These are phyloP conservation scores for Syritta pipiens DNA, from an alignment of 2,888 invertebrate species.

Conservation along the genomic window DNA sequence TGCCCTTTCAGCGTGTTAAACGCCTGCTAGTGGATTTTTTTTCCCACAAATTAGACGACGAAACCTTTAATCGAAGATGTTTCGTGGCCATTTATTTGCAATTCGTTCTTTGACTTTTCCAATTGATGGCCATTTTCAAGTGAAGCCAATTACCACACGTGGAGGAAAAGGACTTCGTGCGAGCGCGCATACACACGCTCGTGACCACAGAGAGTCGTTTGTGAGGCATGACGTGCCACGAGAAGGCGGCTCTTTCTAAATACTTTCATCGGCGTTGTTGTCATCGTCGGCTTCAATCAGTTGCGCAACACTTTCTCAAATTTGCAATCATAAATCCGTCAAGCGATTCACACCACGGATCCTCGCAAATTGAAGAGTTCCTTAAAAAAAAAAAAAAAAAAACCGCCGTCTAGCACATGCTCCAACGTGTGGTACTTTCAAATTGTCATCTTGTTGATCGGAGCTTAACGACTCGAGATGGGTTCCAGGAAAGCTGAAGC, in stretches of 20 bases:
- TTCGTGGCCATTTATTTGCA: conserved; percentile 17
- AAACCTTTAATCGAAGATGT: too few species aligned
- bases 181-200: conserved; percentile 12
- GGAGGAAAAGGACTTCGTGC: conserved; percentile 27
- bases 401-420: conserved; percentile 24
- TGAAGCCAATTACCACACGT: conserved; percentile 17
- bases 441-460: conserved; percentile 53
- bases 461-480: conserved; percentile 23
- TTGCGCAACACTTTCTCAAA: conserved; percentile 41
- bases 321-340: conserved; percentile 59
- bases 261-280: conserved; percentile 36
- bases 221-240: too few species aligned
- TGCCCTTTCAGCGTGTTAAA: too few species aligned
- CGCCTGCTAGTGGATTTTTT: too few species aligned
- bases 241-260: too few species aligned
- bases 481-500: conserved; percentile 49
- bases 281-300: conserved; percentile 6
- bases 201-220: conserved; percentile 10
- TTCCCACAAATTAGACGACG: conserved; percentile 1
- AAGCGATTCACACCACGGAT: conserved; percentile 50
- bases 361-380: conserved; percentile 56
- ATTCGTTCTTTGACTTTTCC: conserved; percentile 14
- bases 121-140: neutral
- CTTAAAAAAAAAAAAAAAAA: too few species aligned
- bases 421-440: conserved; percentile 46